Conservation (phyloP, 2,113 vertebrate genomes). For the Sturnira hondurensis region DNA sequence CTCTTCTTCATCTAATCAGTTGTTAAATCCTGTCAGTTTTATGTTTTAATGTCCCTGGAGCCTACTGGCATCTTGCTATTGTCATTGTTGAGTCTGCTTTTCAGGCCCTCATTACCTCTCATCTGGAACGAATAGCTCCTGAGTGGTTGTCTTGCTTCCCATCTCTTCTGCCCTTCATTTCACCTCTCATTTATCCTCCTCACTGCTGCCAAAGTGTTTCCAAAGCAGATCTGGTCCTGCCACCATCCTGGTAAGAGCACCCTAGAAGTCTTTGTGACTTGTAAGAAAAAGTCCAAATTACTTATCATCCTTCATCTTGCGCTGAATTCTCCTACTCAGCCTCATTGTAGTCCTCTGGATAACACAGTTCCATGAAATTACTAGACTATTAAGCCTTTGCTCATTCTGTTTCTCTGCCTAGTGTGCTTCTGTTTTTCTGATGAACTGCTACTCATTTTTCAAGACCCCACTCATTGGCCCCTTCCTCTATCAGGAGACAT, state of each 20-base stretch:
- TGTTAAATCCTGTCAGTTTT: constrained; percentile 5
- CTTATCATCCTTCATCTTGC: not conserved
- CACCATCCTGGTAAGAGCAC: not conserved
- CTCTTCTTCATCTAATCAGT: not conserved
- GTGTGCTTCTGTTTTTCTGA: not conserved
- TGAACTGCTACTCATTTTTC: not conserved
- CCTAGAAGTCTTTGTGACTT: not conserved
- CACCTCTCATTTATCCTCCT: constrained; percentile 3
- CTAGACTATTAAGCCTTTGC: not conserved
- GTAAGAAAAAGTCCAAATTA: not conserved
- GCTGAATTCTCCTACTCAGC: not conserved
- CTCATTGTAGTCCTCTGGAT: not conserved
- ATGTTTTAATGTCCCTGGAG: constrained; percentile 7
- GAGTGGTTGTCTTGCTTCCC: not conserved
- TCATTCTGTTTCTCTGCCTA: not conserved
- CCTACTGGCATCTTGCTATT: constrained; percentile 6
- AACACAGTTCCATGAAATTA: not conserved
- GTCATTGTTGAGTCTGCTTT: not conserved
- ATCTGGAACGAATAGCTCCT: constrained; percentile 15
- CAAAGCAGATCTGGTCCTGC: not conserved
- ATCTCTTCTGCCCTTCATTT: not conserved
- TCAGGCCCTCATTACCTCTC: constrained; percentile 19
- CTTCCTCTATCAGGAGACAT: not conserved
- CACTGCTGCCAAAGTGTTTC: not conserved
- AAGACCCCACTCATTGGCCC: not conserved